Conservation (phyloP, 2,113 vertebrate species). For the Baryphthengus martii region DNA sequence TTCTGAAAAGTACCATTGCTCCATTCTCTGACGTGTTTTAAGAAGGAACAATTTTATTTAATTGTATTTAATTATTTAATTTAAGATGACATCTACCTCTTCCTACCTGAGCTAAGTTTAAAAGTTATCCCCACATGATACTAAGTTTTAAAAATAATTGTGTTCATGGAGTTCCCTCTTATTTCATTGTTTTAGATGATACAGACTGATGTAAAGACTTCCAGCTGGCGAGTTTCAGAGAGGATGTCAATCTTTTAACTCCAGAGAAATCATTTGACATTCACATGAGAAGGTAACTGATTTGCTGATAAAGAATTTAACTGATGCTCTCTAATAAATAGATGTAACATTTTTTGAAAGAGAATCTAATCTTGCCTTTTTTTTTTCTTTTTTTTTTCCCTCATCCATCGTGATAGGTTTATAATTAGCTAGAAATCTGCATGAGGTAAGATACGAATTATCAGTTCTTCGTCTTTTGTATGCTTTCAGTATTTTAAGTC, state of each 20-base stretch:
- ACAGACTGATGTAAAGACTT: not conserved
- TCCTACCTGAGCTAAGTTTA: not conserved
- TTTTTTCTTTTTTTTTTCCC: accelerated
- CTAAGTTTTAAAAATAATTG: not conserved
- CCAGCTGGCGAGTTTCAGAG: not conserved
- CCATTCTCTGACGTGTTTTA: not conserved
- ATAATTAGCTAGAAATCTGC: not conserved
- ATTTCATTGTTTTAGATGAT: not conserved
- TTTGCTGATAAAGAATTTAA: not conserved
- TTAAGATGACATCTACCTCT: not conserved
- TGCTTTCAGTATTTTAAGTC: not conserved
- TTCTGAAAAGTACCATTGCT: not conserved
- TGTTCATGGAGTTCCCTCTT: not conserved
- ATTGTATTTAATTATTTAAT: too few relatives aligned
- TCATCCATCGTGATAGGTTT: not conserved
- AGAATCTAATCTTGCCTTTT: not conserved
- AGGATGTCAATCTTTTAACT: not conserved
- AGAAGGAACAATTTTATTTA: not conserved
- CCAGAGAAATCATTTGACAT: not conserved
- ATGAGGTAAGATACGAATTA: not conserved
- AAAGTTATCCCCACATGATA: not conserved
- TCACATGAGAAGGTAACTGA: not conserved
- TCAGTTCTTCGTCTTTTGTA: not conserved
- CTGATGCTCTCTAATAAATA: not conserved
- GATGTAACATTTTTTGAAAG: not conserved